Conservation (phyloP, 2,113 vertebrate species). For the western clawed frog (Xenopus tropicalis) region UCB_Xtro_10.0 CM004450.2:25336001-25336500, state of each 20-base stretch:
- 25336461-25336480: conserved; percentile 44
- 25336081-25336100: conserved; percentile 49
- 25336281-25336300: no score
- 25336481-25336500: conserved; percentile 52
- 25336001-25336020: no score
- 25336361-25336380: no score
- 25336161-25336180: conserved; percentile 45
- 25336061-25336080: conserved; percentile 54
- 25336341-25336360: not conserved
- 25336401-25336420: no score
- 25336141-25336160: conserved; percentile 65
- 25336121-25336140: conserved; percentile 62
- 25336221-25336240: conserved; percentile 61
- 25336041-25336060: conserved; percentile 66
- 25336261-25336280: no score
- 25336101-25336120: conserved; percentile 56
- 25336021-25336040: no score
- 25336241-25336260: conserved; percentile 39
- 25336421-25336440: no score
- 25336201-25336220: conserved; percentile 42
- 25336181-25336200: conserved; percentile 54
- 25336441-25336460: not conserved
- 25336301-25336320: not conserved
- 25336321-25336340: conserved; percentile 42
- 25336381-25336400: no score